phyloP scores from a whole-genome alignment of 2,797 vertebrate species.

The Phalloptychus januarius region DNA sequence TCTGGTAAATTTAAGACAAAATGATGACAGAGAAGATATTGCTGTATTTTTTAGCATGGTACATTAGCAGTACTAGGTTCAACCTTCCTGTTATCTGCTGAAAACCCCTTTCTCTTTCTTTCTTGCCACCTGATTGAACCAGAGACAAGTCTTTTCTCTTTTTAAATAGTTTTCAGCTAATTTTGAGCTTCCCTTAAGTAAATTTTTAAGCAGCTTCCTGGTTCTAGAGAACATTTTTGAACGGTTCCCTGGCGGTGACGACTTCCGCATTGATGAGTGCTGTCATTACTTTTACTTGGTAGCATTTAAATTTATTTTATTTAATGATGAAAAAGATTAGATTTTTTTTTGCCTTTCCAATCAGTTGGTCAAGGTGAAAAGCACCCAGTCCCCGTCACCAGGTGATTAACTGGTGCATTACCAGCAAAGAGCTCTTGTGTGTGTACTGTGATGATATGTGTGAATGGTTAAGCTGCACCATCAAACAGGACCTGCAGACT shows the following conservation, averaged over 20 bases:
- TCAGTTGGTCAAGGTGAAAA: background rate
- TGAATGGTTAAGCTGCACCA: constrained; percentile 34
- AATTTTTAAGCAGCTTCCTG: background rate
- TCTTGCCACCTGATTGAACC: background rate
- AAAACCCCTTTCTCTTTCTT: background rate
- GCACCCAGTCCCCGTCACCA: background rate
- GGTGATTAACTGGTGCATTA: background rate
- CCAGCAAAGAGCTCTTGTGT: background rate
- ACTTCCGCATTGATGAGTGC: background rate
- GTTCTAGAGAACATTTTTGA: background rate
- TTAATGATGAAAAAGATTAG: background rate
- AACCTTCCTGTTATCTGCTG: background rate
- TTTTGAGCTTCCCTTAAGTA: background rate
- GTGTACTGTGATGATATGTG: background rate
- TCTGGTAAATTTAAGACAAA: background rate
- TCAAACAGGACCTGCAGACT: constrained; percentile 19
- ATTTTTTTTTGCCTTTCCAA: background rate
- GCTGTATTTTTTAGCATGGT: background rate
- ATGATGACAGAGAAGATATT: background rate
- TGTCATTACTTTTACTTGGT: background rate
- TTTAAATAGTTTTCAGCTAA: background rate
- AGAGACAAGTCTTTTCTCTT: background rate
- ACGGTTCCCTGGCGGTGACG: background rate
- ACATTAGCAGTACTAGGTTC: background rate
- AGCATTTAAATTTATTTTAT: background rate